Evolutionary conservation across 2,113 vertebrate species (phyloP), one percentile per base, ranked within the genome.

Genomic region (Chionodraco myersi): DNA sequence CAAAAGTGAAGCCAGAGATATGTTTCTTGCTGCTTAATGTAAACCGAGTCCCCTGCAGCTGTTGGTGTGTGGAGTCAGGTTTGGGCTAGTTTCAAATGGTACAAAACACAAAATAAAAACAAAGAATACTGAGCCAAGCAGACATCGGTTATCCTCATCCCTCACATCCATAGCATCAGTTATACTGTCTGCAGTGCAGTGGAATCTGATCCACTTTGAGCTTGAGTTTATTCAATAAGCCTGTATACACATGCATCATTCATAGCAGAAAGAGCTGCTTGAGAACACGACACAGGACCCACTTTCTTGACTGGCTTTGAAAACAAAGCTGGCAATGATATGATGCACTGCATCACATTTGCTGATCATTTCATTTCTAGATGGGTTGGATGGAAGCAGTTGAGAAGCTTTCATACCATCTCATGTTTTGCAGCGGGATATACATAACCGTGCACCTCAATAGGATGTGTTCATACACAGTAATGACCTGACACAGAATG

Each of bases 301-400:
- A 16, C 21, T 58, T 75, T 44, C 16, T 64, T 79, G 59, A 64
- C 61, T 77, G 68, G 56, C 67, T 85, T 74, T 70, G 14, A 66
- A 84, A 83, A 80, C 68, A 84, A 75, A 83, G 58, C 64, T 73
- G 69, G 66, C 21, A 64, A 47, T 71, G 53, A 70, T 63, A 64
- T 36, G 30, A 44, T 68, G 45, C 7, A 2, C 60, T 69, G 52
- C 45, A 34, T 23, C 30, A n/a, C 57, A 61, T 36, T 58, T 12
- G 12, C 68, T 72, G 53, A 83, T 73, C 52, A 60, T 72, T 84
- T 73, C 56, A 60, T 72, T 84, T 61, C 10, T 66, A 5, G 2
- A 59, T 16, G 48, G 6, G 41, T 48, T 56, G 56, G 60, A 10
- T 3, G 10, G 11, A 49, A n/a, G 54, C 26, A 26, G 15, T 14